Evolutionary conservation across 2,888 invertebrate genomes (phyloP), one percentile per base, ranked within the genome.

Genomic region (Ormyrus pomaceus): DNA sequence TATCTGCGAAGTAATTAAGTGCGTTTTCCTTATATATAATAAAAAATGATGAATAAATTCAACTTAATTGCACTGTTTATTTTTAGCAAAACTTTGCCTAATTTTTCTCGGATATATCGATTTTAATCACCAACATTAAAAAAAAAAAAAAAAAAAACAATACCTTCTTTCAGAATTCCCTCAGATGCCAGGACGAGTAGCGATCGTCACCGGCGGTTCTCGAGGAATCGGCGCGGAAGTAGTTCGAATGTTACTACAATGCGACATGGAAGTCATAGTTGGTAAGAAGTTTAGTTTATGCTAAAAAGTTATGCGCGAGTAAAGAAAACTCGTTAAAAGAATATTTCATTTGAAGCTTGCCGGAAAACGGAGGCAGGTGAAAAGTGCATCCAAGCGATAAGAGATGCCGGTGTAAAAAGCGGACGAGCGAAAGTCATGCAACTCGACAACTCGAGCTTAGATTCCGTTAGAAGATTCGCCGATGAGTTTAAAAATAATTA

Each of bases 141-240:
- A 59, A 59, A 13, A 19, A 59, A 61, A 13, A 13, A 61, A 34
- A 7, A 61, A 6, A 34, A 34, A 34, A 34, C 34, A 34, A 2
- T 34, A 19, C 3, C 1, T 45, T 6, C 48, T 65, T 91, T 72
- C 84, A 94, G 95, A 93, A 87, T 91, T 95, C 85, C 93, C 93
- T 84, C 92, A 92, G 75, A 93, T 94, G 87, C 92, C 92, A 58
- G 95, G 93, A 74, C 93, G 94, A 91, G 92, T 95, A 77, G 97
- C 95, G 80, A 93, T 97, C 73, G 94, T 97, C 81, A 97, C 97
- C 9, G 97, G 97, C 65, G 97, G 97, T 2, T 95, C 96, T 77
- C 93, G 96, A 84, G 97, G 97, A 58, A 96, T 97, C 85, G 97
- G 97, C 9, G 91, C 93, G 45, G 94, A 95, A 91, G 94, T 96